phyloP scores from a whole-genome alignment of 2,113 vertebrate genomes.

The Petromus typicus region DNA sequence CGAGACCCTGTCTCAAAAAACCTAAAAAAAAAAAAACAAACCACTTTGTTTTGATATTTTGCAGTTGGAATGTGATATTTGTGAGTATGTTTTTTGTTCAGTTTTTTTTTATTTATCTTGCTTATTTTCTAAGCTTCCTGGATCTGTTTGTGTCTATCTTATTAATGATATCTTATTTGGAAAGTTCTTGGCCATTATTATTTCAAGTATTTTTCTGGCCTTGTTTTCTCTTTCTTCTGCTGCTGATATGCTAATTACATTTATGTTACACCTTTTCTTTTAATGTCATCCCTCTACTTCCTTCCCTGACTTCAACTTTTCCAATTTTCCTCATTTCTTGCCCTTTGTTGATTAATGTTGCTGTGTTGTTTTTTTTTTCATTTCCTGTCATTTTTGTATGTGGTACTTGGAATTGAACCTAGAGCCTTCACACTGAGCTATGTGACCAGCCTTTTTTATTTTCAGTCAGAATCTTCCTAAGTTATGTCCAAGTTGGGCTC shows the following conservation, averaged over 20 bases:
- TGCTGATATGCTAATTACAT: background rate
- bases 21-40: no score
- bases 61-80: constrained; percentile 15
- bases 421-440: background rate
- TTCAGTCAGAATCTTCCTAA: background rate
- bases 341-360: background rate
- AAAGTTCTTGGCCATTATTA: background rate
- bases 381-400: background rate
- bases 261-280: background rate
- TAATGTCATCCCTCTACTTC: background rate
- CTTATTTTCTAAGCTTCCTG: background rate
- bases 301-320: background rate
- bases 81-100: background rate
- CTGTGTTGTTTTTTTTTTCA: background rate
- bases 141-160: background rate
- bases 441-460: background rate
- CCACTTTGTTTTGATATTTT: background rate
- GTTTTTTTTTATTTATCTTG: constrained; percentile 23
- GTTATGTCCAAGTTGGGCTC: background rate
- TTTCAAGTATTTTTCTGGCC: background rate
- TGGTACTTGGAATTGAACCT: background rate
- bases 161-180: background rate
- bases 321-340: background rate
- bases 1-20: no score
- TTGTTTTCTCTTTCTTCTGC: background rate